phyloP scores from a whole-genome alignment of 2,888 invertebrate genomes.

The Erebia ligea region DNA sequence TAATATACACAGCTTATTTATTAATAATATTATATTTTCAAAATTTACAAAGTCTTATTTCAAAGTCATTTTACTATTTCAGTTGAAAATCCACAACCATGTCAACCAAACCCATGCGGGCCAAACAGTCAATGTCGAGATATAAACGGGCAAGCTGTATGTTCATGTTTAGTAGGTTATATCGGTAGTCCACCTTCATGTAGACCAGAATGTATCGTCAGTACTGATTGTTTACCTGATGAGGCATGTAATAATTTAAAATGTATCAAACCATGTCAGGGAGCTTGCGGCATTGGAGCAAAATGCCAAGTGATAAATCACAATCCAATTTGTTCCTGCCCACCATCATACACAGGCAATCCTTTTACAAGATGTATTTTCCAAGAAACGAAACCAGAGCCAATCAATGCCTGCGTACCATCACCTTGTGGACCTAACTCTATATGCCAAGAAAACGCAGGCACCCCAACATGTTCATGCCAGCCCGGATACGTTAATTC shows the following conservation, averaged over 20 bases:
- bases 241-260: slow-evolving; percentile 91
- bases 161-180: slow-evolving; percentile 87
- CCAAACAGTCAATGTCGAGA: slow-evolving; percentile 90
- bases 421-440: slow-evolving; percentile 93
- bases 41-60: background rate
- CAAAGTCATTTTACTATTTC: slow-evolving; percentile 45
- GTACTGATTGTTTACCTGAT: slow-evolving; percentile 88
- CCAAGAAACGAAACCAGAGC: slow-evolving; percentile 74
- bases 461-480: slow-evolving; percentile 90
- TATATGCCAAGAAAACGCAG: slow-evolving; percentile 86
- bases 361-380: slow-evolving; percentile 87
- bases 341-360: slow-evolving; percentile 86
- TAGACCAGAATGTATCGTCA: slow-evolving; percentile 89
- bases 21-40: no score
- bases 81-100: slow-evolving; percentile 66
- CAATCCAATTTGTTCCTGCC: slow-evolving; percentile 91
- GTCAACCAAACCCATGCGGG: slow-evolving; percentile 87
- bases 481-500: slow-evolving; percentile 85
- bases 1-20: background rate
- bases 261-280: slow-evolving; percentile 92
- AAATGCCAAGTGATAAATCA: slow-evolving; percentile 91
- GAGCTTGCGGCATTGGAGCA: slow-evolving; percentile 90
- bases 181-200: slow-evolving; percentile 91
- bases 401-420: slow-evolving; percentile 87
- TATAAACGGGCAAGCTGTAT: slow-evolving; percentile 88